A percentile compares a stretch with the other conserved stretches of the same genome.
These are phyloP conservation scores for Ostrea denselamellosa DNA, from an alignment of 1,140 invertebrate species.

Conservation along the genomic window DNA sequence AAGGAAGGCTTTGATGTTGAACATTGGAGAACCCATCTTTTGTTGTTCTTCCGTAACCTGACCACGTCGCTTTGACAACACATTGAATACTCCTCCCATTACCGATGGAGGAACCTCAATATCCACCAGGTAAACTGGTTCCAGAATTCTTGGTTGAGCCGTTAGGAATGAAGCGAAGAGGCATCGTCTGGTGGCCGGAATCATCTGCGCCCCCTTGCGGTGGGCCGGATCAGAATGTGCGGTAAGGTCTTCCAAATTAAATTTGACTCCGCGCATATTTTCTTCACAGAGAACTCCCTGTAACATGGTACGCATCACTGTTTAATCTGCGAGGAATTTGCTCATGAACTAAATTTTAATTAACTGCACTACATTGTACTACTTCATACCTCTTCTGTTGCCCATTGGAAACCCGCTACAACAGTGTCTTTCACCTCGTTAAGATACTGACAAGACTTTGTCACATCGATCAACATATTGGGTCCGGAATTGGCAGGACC, in stretches of 20 bases:
- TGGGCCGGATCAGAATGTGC: slow-evolving; percentile 99
- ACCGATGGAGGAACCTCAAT: slow-evolving; percentile 93
- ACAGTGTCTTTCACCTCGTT: slow-evolving; percentile 95
- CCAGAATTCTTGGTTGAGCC: slow-evolving; percentile 94
- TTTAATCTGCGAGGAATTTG: neutral
- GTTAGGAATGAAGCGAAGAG: slow-evolving; percentile 97
- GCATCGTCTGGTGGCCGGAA: slow-evolving; percentile 97
- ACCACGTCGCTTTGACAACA: slow-evolving; percentile 96
- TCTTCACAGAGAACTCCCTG: slow-evolving; percentile 97
- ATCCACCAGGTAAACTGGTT: slow-evolving; percentile 93
- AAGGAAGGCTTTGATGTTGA: slow-evolving; percentile 98
- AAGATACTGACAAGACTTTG: slow-evolving; percentile 98
- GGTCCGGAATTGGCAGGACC: slow-evolving; percentile 98
- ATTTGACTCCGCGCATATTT: slow-evolving; percentile 96
- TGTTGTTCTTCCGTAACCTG: slow-evolving; percentile 96
- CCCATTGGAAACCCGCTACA: slow-evolving; percentile 99
- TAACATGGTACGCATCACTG: slow-evolving; percentile 62
- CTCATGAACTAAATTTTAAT: neutral
- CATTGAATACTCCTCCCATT: slow-evolving; percentile 96
- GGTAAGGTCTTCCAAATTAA: slow-evolving; percentile 99
- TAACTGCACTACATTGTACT: neutral
- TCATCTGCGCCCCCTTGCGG: slow-evolving; percentile 99
- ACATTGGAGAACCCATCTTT: slow-evolving; percentile 96
- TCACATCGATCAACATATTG: slow-evolving; percentile 97
- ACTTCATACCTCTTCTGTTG: slow-evolving; percentile 86